Evolutionary conservation across 2,888 invertebrate species (phyloP).

Genomic region (Eilema griseolum): DNA sequence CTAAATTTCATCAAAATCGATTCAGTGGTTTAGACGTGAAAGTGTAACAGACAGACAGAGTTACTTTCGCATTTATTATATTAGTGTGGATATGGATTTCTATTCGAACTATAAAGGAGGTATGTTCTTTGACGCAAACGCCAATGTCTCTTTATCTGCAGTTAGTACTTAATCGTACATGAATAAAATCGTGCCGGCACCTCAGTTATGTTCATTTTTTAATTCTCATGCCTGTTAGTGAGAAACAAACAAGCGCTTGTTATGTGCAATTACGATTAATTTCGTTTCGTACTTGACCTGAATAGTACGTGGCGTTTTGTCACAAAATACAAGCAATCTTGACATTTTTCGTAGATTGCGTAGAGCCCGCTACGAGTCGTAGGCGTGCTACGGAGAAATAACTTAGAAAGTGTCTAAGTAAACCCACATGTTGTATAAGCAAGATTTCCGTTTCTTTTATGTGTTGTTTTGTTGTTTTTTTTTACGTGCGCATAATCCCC

Average conservation of each 20-base stretch:
- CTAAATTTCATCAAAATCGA: too few species aligned
- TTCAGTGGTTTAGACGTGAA: too few species aligned
- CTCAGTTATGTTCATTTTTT: slow-evolving; percentile 29
- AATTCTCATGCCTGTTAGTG: slow-evolving; percentile 25
- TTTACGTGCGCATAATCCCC: too few species aligned
- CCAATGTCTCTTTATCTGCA: background rate
- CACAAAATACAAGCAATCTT: slow-evolving; percentile 33
- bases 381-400: slow-evolving; percentile 43
- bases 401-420: too few species aligned
- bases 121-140: too few species aligned
- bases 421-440: too few species aligned
- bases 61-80: too few species aligned
- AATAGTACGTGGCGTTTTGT: slow-evolving; percentile 34
- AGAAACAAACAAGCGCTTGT: slow-evolving; percentile 49
- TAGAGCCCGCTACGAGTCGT: slow-evolving; percentile 41
- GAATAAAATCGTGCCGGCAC: slow-evolving; percentile 35
- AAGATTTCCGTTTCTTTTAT: too few species aligned
- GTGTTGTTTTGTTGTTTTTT: too few species aligned
- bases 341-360: slow-evolving; percentile 31
- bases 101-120: too few species aligned
- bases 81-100: too few species aligned
- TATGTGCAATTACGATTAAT: slow-evolving; percentile 45
- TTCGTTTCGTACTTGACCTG: slow-evolving; percentile 49
- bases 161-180: slow-evolving; percentile 16
- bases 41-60: too few species aligned